Base-by-base conservation (phyloP, 2,888 invertebrate genomes). In the Drosophila kambysellisi region DNA sequence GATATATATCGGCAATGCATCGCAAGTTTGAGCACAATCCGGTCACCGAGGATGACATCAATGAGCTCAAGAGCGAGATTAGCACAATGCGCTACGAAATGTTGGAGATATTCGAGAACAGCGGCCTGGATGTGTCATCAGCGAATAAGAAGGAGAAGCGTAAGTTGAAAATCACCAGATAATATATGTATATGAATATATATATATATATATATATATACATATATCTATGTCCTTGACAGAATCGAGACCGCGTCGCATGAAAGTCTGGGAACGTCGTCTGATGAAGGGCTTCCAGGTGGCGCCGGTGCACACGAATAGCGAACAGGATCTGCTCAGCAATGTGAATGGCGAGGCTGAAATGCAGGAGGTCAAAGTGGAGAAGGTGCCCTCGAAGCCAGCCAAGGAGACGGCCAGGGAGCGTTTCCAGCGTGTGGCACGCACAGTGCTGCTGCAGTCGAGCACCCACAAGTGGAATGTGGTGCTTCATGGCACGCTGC, bases 51-150 rank as follows among this genome's bases (percentile, higher is more conserved):
- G 99, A 99, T 84, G 97, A 98, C 90, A 95, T 99, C 72, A 98
- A 98, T 89, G 99, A 99, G 93, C 95, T 99, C 37, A 99, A 99
- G 93, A 97, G 97, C 85, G 99, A 99, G 88, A 96, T 99, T 50
- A 98, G 98, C 0, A 95, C 98, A 0, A 96, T 99, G 94, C 95
- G 98, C 79, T 99, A 97, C 91, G 98, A 99, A 92, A 94, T 99
- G 79, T 94, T 99, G 1, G 98, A 98, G 84, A 97, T 99, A 39
- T 95, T 99, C 56, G 95, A 96, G 77, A 96, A 95, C 91, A 98
- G 98, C 89, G 98, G 98, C 50, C 96, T 97, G 96, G 96, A 97
- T 91, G 95, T 96, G 0, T 96, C 96, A 0, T 95, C 95, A 50
- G 96, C 95, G 25, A 95, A 96, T 74, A 95, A 95, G 56, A 96